Conservation (phyloP, 2,113 vertebrate genomes). For the Symphodus melops region DNA sequence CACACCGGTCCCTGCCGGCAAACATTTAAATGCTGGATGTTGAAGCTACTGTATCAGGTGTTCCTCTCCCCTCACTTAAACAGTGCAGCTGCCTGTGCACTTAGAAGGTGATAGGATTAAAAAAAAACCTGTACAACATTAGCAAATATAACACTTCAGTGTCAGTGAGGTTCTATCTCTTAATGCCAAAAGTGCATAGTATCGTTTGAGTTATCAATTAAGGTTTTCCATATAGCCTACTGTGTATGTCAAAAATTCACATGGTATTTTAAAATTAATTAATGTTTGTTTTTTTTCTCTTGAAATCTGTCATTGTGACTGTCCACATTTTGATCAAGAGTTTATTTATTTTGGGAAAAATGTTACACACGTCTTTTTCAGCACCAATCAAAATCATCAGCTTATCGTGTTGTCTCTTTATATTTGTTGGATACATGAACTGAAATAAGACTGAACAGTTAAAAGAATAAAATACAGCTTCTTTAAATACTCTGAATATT, state of each 20-base stretch:
- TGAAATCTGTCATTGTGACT: no score
- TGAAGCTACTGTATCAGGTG: constrained; percentile 37
- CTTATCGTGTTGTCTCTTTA: no score
- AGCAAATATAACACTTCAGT: background rate
- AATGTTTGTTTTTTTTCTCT: no score
- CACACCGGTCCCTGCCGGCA: constrained; percentile 29
- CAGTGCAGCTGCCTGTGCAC: background rate
- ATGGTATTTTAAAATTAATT: no score
- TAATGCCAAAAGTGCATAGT: background rate
- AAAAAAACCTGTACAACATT: background rate
- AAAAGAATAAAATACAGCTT: background rate
- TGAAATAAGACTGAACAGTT: no score
- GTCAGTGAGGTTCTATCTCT: background rate
- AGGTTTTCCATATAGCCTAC: background rate
- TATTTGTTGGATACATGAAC: no score
- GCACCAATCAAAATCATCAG: no score
- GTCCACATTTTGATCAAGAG: no score
- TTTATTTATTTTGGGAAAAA: no score
- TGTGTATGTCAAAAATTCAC: no score
- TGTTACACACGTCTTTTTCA: no score
- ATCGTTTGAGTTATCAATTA: background rate
- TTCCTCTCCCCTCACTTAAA: constrained; percentile 21
- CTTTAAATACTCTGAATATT: background rate
- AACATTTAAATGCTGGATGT: constrained; percentile 14
- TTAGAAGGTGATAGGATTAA: background rate